Conservation (phyloP, 2,888 invertebrate genomes). For the Mesorhabditis belari region DNA sequence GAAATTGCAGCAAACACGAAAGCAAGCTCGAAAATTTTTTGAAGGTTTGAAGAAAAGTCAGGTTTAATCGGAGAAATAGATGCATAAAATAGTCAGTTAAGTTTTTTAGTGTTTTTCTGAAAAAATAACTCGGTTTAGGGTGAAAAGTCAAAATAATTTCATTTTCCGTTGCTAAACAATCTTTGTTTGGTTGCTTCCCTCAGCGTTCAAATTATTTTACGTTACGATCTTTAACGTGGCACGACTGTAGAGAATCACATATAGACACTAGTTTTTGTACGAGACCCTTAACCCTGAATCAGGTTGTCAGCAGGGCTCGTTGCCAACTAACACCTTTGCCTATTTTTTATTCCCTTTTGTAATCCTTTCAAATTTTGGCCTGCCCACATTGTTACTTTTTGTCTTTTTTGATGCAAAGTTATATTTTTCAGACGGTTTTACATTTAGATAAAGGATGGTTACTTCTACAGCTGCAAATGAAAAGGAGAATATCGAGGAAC, state of each 20-base stretch:
- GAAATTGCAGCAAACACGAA: too few relatives aligned
- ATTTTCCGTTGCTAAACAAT: too few relatives aligned
- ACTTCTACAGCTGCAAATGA: background rate
- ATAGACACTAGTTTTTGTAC: background rate
- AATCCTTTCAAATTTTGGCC: background rate
- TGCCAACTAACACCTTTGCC: background rate
- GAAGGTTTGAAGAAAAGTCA: too few relatives aligned
- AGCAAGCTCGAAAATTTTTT: too few relatives aligned
- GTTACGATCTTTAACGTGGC: background rate
- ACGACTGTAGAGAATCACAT: background rate
- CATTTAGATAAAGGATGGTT: background rate
- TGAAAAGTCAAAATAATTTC: too few relatives aligned
- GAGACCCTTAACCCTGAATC: background rate
- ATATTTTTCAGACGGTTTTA: too few relatives aligned
- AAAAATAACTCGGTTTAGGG: too few relatives aligned
- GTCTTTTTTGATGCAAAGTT: background rate
- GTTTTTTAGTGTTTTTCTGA: too few relatives aligned
- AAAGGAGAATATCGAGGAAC: slow-evolving; percentile 17
- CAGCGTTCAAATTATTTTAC: too few relatives aligned
- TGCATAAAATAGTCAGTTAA: too few relatives aligned
- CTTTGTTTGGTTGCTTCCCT: too few relatives aligned
- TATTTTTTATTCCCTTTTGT: background rate
- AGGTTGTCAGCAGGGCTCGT: background rate
- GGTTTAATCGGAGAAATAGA: too few relatives aligned
- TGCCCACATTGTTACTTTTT: background rate